Evolutionary conservation across 2,113 vertebrate species (phyloP), one percentile per base, ranked within the genome.

Genomic region (Austrofundulus limnaeus): DNA sequence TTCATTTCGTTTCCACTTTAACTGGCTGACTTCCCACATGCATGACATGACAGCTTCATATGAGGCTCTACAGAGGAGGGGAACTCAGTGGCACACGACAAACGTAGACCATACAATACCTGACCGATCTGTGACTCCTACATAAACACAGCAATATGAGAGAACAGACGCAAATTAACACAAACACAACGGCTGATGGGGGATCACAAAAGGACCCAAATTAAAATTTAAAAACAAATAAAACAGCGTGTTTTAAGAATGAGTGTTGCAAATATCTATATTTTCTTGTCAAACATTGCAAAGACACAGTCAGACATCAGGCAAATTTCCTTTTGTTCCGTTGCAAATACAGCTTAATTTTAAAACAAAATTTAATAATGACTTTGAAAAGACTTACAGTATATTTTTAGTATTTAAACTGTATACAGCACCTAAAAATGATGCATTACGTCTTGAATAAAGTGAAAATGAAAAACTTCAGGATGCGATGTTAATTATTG

Each of bases 41-140:
- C 81, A 82, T 61, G 47, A 82, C 73, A 77, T 80, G 52, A 67
- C 77, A 83, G 55, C 65, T 51, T 61, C 31, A 23, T 61, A 73
- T 41, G n/a, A 77, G 72, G 45, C 48, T 61, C 72, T 83, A 55
- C 66, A 81, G 80, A 61, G 34, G 61, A 20, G 63, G 14, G 59
- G 47, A 53, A 43, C 65, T 69, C 47, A 78, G 65, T 65, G 83
- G 76, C 86, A 91, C 90, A 90, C 91, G 91, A 74, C 90, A 90
- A 75, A 66, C 84, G 88, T 77, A 70, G 75, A 79, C 50, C 68
- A 88, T 93, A 94, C 92, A 93, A 86, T 94, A 95, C 92, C 93
- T 96, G 92, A 92, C 87, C 87, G 94, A 89, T 94, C 87, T 95
- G 91, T 94, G 92, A 93, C 89, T 93, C 94, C 94, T 95, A 94